Evolutionary conservation across 2,797 vertebrate genomes (phyloP), one percentile per base, ranked within the genome.

Genomic region (Poliocrania exsul): DNA sequence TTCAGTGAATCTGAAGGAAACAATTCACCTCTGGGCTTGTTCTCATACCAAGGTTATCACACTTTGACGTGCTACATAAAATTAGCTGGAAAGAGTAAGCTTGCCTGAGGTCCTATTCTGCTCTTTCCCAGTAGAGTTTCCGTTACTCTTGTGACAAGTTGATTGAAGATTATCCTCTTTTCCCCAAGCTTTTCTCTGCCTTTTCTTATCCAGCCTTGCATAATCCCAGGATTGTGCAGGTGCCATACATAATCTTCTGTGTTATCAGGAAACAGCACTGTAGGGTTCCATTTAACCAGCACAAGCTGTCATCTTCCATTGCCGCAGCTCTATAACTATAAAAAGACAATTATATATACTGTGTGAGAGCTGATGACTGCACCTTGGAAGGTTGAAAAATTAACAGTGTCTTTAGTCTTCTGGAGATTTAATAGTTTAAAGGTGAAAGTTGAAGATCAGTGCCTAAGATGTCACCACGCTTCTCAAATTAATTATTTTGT

Each of bases 41-140:
- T 92, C 53, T 92, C 50, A 25, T 51, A 62, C 62, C 81, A 92
- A 94, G 81, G 81, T 92, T 95, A 93, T 86, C 81, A 67, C 37
- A 77, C 26, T 67, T 42, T 80, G 66, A 91, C 2, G 16, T 47
- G 80, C 11, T 88, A 84, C 60, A 81, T 72, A 88, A 88, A 96
- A 94, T 94, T 92, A 90, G 23, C 37, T 86, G 37, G 66, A 66
- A 84, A 94, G 40, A 46, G 21, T 56, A 73, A 75, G n/a, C 46
- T 88, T 88, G 82, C 90, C 88, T 56, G 67, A 81, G 74, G 93
- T 88, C 62, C 40, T 73, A 16, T 73, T 46, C 77, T 50, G 31
- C 20, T 88, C 57, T 75, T 74, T 90, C 53, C n/a, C 66, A 69
- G 42, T 15, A 70, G 71, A 92, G 16, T 49, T 92, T 81, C 75